These are phyloP conservation scores for Rhinoptilus africanus DNA, from an alignment of 2,113 vertebrate species.

Conservation along the genomic window DNA sequence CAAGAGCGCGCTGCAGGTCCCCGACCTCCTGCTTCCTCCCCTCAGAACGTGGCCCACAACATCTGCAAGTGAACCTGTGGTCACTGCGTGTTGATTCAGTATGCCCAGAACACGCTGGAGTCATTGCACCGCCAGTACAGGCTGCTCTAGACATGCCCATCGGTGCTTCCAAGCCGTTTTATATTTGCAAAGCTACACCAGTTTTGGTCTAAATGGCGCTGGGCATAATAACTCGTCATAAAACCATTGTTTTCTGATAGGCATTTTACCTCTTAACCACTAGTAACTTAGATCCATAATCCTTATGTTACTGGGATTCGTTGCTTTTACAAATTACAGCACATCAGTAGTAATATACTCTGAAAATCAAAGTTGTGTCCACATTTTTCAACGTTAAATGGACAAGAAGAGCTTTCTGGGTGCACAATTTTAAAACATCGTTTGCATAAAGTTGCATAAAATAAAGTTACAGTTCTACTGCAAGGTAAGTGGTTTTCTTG, in stretches of 20 bases:
- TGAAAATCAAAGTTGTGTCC: not conserved
- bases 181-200: not conserved
- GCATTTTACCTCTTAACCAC: not conserved
- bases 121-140: not conserved
- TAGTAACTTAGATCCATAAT: not conserved
- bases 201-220: not conserved
- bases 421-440: not conserved
- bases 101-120: fast-evolving
- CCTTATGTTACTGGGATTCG: fast-evolving
- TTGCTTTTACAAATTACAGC: not conserved
- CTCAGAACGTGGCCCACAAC: fast-evolving
- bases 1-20: fast-evolving
- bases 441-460: not conserved
- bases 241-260: not conserved
- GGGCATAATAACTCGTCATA: not conserved
- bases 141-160: fast-evolving
- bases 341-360: not conserved
- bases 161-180: not conserved
- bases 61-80: fast-evolving
- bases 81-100: fast-evolving
- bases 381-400: not conserved
- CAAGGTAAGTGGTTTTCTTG: not conserved
- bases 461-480: not conserved
- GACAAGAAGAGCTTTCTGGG: not conserved
- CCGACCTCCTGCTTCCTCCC: fast-evolving